These are phyloP conservation scores for Gorsachius magnificus DNA, from an alignment of 2,797 vertebrate species.

Conservation along the genomic window DNA sequence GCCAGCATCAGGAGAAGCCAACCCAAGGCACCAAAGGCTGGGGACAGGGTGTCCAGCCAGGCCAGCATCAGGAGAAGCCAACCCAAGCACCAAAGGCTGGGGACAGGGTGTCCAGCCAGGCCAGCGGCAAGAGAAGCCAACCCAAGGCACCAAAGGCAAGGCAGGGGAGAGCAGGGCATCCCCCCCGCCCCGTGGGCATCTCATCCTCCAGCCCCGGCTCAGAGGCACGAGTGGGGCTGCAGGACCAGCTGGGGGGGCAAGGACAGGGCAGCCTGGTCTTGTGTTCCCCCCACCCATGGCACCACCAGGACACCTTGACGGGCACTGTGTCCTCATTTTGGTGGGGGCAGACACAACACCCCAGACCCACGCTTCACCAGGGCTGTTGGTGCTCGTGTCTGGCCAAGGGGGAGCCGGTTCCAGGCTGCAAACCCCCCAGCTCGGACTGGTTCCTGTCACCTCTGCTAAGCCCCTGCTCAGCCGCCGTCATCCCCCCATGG, in stretches of 20 bases:
- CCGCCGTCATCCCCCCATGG: background rate
- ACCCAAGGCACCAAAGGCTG: background rate
- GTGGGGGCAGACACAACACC: background rate
- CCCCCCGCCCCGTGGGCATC: background rate
- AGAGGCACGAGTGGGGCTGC: background rate
- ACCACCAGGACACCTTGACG: background rate
- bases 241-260: background rate
- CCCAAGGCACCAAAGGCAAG: background rate
- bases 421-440: background rate
- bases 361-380: fast-evolving
- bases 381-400: background rate
- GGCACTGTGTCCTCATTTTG: background rate
- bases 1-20: background rate
- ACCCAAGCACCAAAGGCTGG: background rate
- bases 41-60: background rate
- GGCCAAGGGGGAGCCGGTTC: background rate
- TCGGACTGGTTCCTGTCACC: background rate
- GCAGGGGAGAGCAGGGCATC: background rate
- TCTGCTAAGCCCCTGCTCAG: background rate
- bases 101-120: background rate
- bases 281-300: fast-evolving
- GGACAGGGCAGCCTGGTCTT: background rate
- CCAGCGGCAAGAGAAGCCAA: background rate
- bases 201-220: background rate
- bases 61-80: background rate